Percentiles rank a stretch among this genome's conserved stretches.
These are phyloP conservation scores for Apamea sordens DNA, from an alignment of 2,888 invertebrate genomes.

Conservation along the genomic window DNA sequence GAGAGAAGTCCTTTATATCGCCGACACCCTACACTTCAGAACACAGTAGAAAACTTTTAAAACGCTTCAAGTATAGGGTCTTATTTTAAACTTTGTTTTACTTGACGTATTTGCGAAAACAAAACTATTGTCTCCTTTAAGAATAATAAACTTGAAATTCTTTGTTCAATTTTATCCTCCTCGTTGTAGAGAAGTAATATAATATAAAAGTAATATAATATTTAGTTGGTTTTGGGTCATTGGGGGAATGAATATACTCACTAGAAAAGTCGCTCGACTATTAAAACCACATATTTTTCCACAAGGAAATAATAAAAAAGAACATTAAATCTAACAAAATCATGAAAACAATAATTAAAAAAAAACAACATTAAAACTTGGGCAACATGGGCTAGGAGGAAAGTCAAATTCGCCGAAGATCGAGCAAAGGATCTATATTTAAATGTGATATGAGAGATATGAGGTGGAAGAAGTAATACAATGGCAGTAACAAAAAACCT, in stretches of 20 bases:
- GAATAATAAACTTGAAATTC: conserved; percentile 33
- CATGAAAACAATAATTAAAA: too few species aligned
- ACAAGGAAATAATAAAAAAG: too few species aligned
- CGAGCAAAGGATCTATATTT: neutral
- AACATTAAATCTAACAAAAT: too few species aligned
- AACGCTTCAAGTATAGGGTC: conserved; percentile 46
- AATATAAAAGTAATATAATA: too few species aligned
- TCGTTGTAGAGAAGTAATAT: neutral
- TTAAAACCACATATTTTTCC: neutral
- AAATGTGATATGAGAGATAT: neutral
- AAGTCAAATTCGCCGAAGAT: too few species aligned
- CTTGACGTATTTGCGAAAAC: conserved; percentile 48
- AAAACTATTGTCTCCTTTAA: conserved; percentile 31
- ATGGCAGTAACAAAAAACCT: neutral
- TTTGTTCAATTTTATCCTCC: conserved; percentile 7
- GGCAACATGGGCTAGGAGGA: too few species aligned
- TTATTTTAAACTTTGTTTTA: conserved; percentile 56
- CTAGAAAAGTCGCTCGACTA: neutral
- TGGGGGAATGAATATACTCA: too few species aligned
- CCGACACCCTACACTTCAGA: conserved; percentile 49
- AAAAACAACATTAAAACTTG: too few species aligned
- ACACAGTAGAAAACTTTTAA: conserved; percentile 59
- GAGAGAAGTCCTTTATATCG: conserved; percentile 45
- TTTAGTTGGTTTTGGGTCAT: too few species aligned
- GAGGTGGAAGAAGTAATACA: neutral